Base-by-base conservation (phyloP, 2,113 vertebrate species). In the Larimichthys crocea region DNA sequence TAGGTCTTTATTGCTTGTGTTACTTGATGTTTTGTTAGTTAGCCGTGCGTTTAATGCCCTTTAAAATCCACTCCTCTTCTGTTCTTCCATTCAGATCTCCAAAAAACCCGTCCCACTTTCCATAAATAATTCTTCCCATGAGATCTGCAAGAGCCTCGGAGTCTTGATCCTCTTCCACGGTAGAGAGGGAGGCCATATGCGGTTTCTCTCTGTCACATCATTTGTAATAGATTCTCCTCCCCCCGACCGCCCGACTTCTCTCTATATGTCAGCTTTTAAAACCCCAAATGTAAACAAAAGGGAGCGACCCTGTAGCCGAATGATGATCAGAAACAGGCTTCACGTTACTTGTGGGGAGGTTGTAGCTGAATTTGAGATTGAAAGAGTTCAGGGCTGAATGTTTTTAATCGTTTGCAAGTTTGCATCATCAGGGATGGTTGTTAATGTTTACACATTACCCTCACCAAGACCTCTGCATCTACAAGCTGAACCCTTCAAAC, bases 121-220 rank as follows among this genome's bases (percentile, higher is more conserved):
- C 89, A 85, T 76, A 90, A 88, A 92, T 89, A 88, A 89, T 80
- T 29, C 76, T 76, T 90, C 91, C 89, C 83, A 69, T 20, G 80
- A 70, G 84, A 78, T 57, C 48, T n/a, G 0, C 35, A 24, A 50
- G 55, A 89, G 17, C 22, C 20, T 10, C 44, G 59, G 70, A 79
- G 84, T 81, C 76, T 75, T 73, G 53, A 76, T 83, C 66, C 35
- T 61, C 72, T 76, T 88, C 76, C 74, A 74, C 29, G 48, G 86
- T 90, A 86, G 88, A 86, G 88, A 86, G 79, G 86, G 88, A 87
- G 79, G 85, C 88, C 91, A 92, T 79, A 89, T 92, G 93, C 90
- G 86, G 74, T 82, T 86, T 10, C 31, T 86, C 86, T 86, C 78
- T 52, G 70, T 92, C 92, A 92, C 85, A 79, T 91, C 86, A 86